Percentiles rank a stretch among this genome's conserved stretches.
These are phyloP conservation scores for Cotesia vestalis DNA, from an alignment of 1,140 invertebrate genomes.

Conservation along the genomic window DNA sequence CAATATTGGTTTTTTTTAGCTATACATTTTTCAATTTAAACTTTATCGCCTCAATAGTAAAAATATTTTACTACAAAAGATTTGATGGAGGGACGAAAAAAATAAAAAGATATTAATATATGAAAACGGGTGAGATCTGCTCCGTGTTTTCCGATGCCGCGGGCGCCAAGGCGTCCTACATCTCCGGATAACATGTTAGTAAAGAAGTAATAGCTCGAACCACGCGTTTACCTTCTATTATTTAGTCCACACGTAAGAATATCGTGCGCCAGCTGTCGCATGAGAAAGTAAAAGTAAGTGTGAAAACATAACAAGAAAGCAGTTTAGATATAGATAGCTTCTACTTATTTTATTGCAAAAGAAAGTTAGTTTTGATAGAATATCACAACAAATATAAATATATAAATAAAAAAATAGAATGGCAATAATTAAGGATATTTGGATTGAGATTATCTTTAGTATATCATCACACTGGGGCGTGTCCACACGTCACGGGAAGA, in stretches of 20 bases:
- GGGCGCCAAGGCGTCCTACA: constrained; percentile 56
- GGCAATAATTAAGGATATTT: neutral
- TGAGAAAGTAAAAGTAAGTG: neutral
- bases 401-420: neutral
- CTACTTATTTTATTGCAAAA: too few relatives aligned
- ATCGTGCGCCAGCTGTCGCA: constrained; percentile 2
- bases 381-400: neutral
- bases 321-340: too few relatives aligned
- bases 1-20: too few relatives aligned
- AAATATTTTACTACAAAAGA: too few relatives aligned
- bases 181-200: constrained; percentile 47
- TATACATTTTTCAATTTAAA: too few relatives aligned
- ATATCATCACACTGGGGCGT: constrained; percentile 28
- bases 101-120: neutral
- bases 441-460: constrained; percentile 19
- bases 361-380: too few relatives aligned
- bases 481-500: constrained; percentile 54
- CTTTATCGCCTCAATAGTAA: too few relatives aligned
- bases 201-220: constrained; percentile 42
- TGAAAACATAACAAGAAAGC: neutral
- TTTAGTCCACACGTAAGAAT: constrained; percentile 2
- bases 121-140: constrained; percentile 27
- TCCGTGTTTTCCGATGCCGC: constrained; percentile 52
- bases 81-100: neutral
- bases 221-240: constrained; percentile 35